Evolutionary conservation across 1,140 invertebrate species (phyloP).

Genomic region (Saccostrea cuccullata): DNA sequence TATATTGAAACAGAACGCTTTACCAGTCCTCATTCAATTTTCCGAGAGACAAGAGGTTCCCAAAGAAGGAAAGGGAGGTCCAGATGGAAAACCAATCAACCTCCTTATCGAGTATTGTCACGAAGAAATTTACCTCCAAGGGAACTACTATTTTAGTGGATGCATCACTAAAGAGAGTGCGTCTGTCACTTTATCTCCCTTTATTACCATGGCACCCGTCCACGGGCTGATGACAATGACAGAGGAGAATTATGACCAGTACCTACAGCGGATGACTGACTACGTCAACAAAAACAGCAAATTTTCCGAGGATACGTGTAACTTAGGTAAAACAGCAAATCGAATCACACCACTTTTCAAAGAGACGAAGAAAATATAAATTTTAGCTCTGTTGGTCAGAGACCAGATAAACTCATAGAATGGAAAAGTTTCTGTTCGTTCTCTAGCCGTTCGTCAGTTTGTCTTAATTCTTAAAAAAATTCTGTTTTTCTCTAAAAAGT

Average conservation of each 20-base stretch:
- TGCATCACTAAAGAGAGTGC: neutral
- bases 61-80: neutral
- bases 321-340: neutral
- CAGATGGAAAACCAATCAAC: neutral
- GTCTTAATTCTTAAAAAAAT: too few relatives aligned
- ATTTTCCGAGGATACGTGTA: slow-evolving; percentile 17
- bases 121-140: slow-evolving; percentile 8
- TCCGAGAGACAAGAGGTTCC: neutral
- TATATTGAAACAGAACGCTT: neutral
- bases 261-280: neutral
- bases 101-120: neutral
- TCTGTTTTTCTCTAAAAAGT: too few relatives aligned
- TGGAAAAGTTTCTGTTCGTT: too few relatives aligned
- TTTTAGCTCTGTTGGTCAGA: too few relatives aligned
- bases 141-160: neutral
- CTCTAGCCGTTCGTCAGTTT: too few relatives aligned
- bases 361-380: too few relatives aligned
- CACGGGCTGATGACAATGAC: neutral
- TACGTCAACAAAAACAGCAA: neutral
- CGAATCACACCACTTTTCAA: too few relatives aligned
- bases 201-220: neutral
- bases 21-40: neutral
- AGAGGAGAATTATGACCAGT: slow-evolving; percentile 21
- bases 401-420: neutral
- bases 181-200: neutral